Conservation (phyloP, 2,888 invertebrate species). For the Zeuzera pyrina region DNA sequence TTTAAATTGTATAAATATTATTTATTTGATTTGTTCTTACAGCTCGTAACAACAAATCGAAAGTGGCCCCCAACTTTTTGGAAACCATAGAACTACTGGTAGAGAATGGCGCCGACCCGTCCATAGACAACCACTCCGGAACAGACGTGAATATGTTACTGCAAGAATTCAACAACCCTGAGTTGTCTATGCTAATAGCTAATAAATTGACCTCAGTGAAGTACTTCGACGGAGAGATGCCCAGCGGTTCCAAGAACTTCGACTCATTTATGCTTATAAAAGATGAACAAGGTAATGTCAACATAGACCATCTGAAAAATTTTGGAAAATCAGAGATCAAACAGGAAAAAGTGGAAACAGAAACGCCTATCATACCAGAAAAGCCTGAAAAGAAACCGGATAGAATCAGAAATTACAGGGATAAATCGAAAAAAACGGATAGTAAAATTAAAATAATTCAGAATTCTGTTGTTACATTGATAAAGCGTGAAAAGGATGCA, state of each 20-base stretch:
- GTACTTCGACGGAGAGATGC: constrained; percentile 14
- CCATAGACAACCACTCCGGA: constrained; percentile 53
- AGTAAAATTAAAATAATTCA: no score
- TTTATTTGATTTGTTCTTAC: constrained; percentile 19
- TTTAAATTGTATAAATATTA: no score
- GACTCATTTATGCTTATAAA: constrained; percentile 31
- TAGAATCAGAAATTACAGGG: no score
- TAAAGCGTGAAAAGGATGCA: no score
- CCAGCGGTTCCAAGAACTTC: constrained; percentile 8
- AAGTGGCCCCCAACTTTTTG: constrained; percentile 31
- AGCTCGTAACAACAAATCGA: constrained; percentile 39
- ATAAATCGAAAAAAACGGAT: no score
- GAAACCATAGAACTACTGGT: constrained; percentile 53
- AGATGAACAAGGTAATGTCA: no score
- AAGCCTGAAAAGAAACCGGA: no score
- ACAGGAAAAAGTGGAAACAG: no score
- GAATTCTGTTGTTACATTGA: no score
- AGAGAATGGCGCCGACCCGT: constrained; percentile 51
- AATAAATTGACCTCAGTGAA: constrained; percentile 28
- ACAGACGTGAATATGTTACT: constrained; percentile 52
- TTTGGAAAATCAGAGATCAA: no score
- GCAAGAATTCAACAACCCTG: constrained; percentile 40
- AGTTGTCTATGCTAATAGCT: constrained; percentile 37
- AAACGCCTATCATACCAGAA: no score
- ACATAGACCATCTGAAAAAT: no score